Conservation (phyloP, 2,797 vertebrate species). For the Sebastes ruberrimus region DNA sequence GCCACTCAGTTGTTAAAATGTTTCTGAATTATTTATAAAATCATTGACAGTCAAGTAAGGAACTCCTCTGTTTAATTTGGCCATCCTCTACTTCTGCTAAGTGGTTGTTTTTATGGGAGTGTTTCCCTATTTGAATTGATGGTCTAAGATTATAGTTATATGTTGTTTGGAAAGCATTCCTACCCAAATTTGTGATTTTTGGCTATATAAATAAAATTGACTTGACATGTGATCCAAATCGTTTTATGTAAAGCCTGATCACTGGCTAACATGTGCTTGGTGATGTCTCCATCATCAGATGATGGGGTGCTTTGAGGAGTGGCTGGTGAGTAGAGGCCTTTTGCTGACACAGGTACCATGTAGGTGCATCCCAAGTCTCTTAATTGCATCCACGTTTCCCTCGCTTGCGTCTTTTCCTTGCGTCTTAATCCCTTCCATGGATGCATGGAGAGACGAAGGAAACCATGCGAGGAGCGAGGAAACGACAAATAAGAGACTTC, state of each 20-base stretch:
- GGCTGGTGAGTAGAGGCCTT: neutral
- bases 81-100: neutral
- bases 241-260: neutral
- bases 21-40: conserved; percentile 2
- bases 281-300: neutral
- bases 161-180: neutral
- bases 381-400: neutral
- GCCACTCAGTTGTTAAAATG: neutral
- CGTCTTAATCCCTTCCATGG: too few relatives aligned
- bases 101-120: neutral
- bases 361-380: neutral
- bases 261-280: neutral
- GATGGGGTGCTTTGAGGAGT: neutral
- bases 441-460: too few relatives aligned
- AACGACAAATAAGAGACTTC: too few relatives aligned
- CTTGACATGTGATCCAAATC: neutral
- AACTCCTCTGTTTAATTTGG: neutral
- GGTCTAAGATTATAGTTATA: neutral
- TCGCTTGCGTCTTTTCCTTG: too few relatives aligned
- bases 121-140: neutral
- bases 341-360: neutral
- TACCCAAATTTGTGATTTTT: neutral
- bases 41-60: neutral
- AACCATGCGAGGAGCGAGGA: too few relatives aligned
- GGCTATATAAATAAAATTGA: neutral